Evolutionary conservation across 1,140 invertebrate species (phyloP).

Genomic region (Ruditapes philippinarum): DNA sequence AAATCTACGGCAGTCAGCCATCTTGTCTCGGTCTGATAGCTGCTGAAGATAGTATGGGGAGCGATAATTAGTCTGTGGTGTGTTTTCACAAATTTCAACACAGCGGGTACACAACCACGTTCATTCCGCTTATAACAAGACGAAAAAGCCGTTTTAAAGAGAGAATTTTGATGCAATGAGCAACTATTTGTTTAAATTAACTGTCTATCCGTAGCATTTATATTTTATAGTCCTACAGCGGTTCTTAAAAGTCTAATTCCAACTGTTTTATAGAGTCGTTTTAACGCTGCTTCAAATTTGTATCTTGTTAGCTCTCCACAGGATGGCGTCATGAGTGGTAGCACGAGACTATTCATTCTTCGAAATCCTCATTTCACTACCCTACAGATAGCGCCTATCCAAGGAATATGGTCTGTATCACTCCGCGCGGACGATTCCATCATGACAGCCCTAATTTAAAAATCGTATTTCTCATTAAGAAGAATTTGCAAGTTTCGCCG

Average conservation of each 20-base stretch:
- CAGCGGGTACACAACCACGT: conserved; percentile 39
- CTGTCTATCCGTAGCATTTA: conserved; percentile 20
- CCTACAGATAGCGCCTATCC: neutral
- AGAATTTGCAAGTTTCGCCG: conserved; percentile 31
- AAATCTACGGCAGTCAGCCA: conserved; percentile 60
- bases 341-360: conserved; percentile 15
- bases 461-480: conserved; percentile 57
- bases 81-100: conserved; percentile 65
- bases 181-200: conserved; percentile 55
- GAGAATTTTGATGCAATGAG: conserved; percentile 42
- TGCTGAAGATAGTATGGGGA: conserved; percentile 26
- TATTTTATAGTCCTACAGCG: conserved; percentile 36
- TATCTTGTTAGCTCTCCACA: conserved; percentile 53
- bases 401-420: conserved; percentile 46
- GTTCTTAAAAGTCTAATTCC: conserved; percentile 22
- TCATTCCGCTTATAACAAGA: conserved; percentile 9
- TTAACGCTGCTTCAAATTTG: conserved; percentile 60
- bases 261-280: conserved; percentile 62
- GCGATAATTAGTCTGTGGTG: conserved; percentile 63
- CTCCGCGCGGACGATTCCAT: conserved; percentile 43
- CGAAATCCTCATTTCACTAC: neutral
- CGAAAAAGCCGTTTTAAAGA: conserved; percentile 32
- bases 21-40: conserved; percentile 61
- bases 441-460: conserved; percentile 62
- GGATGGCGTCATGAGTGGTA: conserved; percentile 52